phyloP scores from a whole-genome alignment of 2,113 vertebrate species.

The Aspiorhynchus laticeps region DNA sequence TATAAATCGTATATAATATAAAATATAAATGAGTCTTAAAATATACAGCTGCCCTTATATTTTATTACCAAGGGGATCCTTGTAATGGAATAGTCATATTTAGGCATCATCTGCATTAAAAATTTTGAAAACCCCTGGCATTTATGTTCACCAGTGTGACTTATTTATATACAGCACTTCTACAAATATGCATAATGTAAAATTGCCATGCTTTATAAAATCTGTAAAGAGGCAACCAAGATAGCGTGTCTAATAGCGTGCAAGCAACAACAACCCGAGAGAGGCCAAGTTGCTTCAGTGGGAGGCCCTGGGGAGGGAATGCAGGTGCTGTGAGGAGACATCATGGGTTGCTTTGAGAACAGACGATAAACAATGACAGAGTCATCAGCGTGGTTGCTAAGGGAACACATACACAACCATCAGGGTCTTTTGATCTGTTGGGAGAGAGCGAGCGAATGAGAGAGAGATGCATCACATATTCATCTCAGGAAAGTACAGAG shows the following conservation, averaged over 20 bases:
- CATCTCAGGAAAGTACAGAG: background rate
- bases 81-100: background rate
- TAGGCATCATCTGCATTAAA: background rate
- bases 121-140: background rate
- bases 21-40: no score
- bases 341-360: conserved; percentile 34
- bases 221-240: background rate
- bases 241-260: background rate
- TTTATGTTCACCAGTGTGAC: background rate
- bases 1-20: no score
- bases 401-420: conserved; percentile 51
- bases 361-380: conserved; percentile 42
- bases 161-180: background rate
- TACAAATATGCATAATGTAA: background rate
- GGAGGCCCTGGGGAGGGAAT: conserved; percentile 11
- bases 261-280: conserved; percentile 10
- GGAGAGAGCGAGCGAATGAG: background rate
- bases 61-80: no score
- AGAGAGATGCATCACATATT: conserved; percentile 8
- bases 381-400: conserved; percentile 43
- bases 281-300: background rate
- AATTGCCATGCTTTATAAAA: background rate
- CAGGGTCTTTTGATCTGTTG: conserved; percentile 45
- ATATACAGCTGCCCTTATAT: no score
- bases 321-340: conserved; percentile 35